Conservation (phyloP, 2,113 vertebrate species). For the Electrona antarctica region DNA sequence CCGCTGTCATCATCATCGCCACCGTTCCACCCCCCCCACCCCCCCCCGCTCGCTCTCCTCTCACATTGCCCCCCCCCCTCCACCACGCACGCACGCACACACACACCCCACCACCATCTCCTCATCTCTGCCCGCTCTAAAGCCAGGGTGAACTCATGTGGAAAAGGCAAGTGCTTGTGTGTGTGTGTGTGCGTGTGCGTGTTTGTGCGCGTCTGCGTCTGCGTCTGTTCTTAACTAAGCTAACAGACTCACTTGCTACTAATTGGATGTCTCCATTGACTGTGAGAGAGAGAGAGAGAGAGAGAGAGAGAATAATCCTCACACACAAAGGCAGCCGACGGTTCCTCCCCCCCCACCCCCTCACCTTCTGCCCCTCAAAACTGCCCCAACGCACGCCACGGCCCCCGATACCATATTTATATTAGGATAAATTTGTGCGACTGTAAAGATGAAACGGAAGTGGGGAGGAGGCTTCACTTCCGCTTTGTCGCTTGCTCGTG, state of each 20-base stretch:
- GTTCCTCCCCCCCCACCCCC: not conserved
- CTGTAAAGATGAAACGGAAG: too few species aligned
- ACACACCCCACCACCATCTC: slow-evolving; percentile 40
- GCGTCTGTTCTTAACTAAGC: slow-evolving; percentile 61
- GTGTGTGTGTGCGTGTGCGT: not conserved
- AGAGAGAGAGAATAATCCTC: slow-evolving; percentile 17
- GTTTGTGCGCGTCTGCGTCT: not conserved
- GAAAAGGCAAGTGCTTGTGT: slow-evolving; percentile 62
- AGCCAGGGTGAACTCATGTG: slow-evolving; percentile 53
- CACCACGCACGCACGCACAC: too few species aligned
- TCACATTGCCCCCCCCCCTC: slow-evolving; percentile 16
- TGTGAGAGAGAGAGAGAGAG: not conserved
- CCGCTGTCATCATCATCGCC: not conserved
- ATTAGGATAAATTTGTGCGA: too few species aligned
- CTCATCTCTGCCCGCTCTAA: not conserved
- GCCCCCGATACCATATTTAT: slow-evolving; percentile 61
- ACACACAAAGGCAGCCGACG: slow-evolving; percentile 3
- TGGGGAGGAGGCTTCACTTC: too few species aligned
- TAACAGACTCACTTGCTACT: slow-evolving; percentile 67
- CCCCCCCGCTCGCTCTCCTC: not conserved
- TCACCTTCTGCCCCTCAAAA: too few species aligned
- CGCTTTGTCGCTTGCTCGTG: too few species aligned
- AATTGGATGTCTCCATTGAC: slow-evolving; percentile 74
- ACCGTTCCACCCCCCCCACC: not conserved
- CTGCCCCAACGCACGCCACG: slow-evolving; percentile 59